Evolutionary conservation across 1,140 invertebrate species (phyloP).

Genomic region (Latrodectus geometricus): DNA sequence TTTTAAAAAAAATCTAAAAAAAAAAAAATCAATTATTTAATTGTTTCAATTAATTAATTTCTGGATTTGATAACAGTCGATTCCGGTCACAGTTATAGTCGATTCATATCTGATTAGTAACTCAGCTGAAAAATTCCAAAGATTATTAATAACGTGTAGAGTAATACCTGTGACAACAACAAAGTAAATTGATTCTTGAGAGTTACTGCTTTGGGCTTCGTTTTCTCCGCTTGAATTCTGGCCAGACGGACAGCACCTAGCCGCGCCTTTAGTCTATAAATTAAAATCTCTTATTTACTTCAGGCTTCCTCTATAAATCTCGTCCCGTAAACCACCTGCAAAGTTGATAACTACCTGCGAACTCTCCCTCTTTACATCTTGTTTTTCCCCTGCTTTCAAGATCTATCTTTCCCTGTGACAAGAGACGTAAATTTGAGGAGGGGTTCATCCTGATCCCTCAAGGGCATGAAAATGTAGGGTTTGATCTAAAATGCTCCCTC

Average conservation of each 20-base stretch:
- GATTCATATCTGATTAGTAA: too few relatives aligned
- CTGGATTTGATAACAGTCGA: too few relatives aligned
- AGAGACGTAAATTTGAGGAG: conserved; percentile 23
- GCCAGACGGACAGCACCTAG: background rate
- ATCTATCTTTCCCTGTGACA: background rate
- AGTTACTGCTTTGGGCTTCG: too few relatives aligned
- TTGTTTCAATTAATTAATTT: too few relatives aligned
- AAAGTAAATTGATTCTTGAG: too few relatives aligned
- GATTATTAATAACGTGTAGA: too few relatives aligned
- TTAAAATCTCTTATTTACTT: conserved; percentile 49
- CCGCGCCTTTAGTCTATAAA: conserved; percentile 41
- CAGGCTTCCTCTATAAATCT: conserved; percentile 26
- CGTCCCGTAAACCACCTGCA: conserved; percentile 32
- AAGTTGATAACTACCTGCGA: conserved; percentile 43
- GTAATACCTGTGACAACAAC: too few relatives aligned
- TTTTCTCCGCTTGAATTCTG: conserved; percentile 3
- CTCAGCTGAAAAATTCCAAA: too few relatives aligned
- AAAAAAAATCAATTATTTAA: too few relatives aligned
- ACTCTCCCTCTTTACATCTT: conserved; percentile 25
- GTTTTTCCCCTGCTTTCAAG: conserved; percentile 15
- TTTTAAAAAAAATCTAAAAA: too few relatives aligned
- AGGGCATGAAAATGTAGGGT: background rate
- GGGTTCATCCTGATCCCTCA: background rate
- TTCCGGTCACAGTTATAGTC: too few relatives aligned
- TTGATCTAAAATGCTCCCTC: too few relatives aligned